These are phyloP conservation scores for Lasioglossum villosulum DNA, from an alignment of 2,888 invertebrate species.

Conservation along the genomic window DNA sequence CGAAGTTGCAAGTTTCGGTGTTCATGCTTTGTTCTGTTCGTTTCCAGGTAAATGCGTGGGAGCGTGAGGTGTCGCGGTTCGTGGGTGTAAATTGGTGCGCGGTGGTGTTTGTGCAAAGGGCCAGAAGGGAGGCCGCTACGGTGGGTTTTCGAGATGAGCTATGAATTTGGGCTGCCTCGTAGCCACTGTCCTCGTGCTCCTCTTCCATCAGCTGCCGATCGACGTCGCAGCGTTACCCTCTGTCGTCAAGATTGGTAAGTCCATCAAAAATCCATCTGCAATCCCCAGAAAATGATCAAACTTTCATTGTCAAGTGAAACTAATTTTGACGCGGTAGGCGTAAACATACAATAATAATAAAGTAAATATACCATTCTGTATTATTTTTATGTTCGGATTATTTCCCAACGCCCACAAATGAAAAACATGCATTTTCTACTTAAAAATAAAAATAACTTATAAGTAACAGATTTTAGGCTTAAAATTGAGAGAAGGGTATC, in stretches of 20 bases:
- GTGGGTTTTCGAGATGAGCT: constrained; percentile 84
- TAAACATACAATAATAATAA: no score
- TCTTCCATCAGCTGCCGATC: constrained; percentile 77
- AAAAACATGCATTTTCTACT: no score
- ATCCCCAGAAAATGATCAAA: no score
- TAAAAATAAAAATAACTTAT: no score
- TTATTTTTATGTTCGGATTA: no score
- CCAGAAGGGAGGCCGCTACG: constrained; percentile 73
- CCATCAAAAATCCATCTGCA: neutral
- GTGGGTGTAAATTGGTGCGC: constrained; percentile 63
- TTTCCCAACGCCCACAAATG: no score
- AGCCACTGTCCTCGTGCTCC: constrained; percentile 81
- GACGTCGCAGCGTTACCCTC: constrained; percentile 80
- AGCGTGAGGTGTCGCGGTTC: constrained; percentile 52
- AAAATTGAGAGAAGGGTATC: no score
- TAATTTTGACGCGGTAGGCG: no score
- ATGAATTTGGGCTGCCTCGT: constrained; percentile 84
- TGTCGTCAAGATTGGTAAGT: constrained; percentile 83
- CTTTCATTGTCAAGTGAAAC: no score
- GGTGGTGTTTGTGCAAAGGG: constrained; percentile 71
- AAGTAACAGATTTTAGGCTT: no score
- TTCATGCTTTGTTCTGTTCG: constrained; percentile 36
- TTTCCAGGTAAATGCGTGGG: constrained; percentile 69
- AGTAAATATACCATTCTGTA: no score
- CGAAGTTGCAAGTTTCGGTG: constrained; percentile 13